These are phyloP conservation scores for Hydrophis major DNA, from an alignment of 2,797 vertebrate genomes.

Conservation along the genomic window DNA sequence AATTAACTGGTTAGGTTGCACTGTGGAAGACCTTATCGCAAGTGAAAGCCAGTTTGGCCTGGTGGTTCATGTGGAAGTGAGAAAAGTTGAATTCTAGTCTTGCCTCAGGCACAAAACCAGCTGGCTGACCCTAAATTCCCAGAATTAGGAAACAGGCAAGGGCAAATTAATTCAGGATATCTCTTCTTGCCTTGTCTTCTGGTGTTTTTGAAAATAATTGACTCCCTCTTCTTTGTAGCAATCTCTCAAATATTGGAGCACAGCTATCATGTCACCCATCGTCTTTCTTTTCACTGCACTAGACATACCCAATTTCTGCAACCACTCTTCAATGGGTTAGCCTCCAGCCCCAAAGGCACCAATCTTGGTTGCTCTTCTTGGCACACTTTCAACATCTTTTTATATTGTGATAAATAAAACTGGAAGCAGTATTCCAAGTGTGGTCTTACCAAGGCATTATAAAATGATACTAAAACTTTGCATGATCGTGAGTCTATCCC, in stretches of 20 bases:
- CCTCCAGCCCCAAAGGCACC: background rate
- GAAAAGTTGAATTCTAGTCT: background rate
- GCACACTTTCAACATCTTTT: background rate
- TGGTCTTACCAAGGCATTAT: background rate
- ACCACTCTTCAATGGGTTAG: background rate
- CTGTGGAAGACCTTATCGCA: background rate
- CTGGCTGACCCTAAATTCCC: background rate
- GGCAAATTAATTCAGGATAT: background rate
- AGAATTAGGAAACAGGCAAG: background rate
- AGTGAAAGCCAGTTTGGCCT: background rate
- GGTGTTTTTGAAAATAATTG: background rate
- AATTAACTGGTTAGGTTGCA: background rate
- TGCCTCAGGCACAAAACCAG: background rate
- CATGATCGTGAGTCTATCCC: background rate
- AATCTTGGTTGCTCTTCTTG: background rate
- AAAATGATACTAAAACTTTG: background rate
- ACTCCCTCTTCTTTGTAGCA: background rate
- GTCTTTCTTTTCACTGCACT: background rate
- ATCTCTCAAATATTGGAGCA: background rate
- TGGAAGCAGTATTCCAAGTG: background rate
- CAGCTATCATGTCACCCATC: too few relatives aligned
- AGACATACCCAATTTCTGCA: background rate
- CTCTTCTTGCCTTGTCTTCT: background rate
- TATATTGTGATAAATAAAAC: background rate
- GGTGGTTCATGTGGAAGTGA: background rate